phyloP scores from a whole-genome alignment of 2,113 vertebrate genomes.

The Bagarius yarrelli region DNA sequence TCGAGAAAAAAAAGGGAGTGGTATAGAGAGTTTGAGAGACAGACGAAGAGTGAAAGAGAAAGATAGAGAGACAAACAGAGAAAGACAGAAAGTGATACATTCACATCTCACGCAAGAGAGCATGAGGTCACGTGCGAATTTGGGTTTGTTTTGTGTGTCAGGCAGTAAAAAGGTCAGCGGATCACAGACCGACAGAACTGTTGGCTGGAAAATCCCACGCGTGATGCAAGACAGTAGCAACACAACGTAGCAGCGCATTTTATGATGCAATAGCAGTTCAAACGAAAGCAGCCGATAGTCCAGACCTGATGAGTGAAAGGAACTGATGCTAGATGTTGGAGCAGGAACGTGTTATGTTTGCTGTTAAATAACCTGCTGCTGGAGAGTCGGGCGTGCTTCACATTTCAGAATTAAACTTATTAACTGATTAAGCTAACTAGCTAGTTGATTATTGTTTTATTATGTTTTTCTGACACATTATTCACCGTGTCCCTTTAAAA shows the following conservation, averaged over 20 bases:
- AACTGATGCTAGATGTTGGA: neutral
- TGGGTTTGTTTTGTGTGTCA: neutral
- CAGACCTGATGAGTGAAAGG: neutral
- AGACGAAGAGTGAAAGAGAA: conserved; percentile 1
- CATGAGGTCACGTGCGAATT: no score
- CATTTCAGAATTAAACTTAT: neutral
- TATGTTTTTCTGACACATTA: no score
- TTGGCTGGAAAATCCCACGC: neutral
- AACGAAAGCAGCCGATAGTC: neutral
- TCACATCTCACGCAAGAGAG: neutral
- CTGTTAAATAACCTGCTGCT: neutral
- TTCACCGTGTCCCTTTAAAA: no score
- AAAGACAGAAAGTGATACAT: neutral
- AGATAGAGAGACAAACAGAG: neutral
- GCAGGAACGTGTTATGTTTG: neutral
- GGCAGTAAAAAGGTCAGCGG: neutral
- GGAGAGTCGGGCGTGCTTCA: neutral
- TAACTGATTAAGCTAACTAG: no score
- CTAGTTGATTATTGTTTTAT: no score
- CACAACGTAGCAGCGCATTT: neutral
- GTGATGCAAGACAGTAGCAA: conserved; percentile 2
- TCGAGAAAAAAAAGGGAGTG: neutral
- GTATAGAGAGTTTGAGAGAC: neutral
- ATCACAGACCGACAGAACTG: neutral
- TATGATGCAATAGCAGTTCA: neutral